Evolutionary conservation across 1,140 invertebrate genomes (phyloP), one percentile per base, ranked within the genome.

Genomic region (Hycleus phaleratus): DNA sequence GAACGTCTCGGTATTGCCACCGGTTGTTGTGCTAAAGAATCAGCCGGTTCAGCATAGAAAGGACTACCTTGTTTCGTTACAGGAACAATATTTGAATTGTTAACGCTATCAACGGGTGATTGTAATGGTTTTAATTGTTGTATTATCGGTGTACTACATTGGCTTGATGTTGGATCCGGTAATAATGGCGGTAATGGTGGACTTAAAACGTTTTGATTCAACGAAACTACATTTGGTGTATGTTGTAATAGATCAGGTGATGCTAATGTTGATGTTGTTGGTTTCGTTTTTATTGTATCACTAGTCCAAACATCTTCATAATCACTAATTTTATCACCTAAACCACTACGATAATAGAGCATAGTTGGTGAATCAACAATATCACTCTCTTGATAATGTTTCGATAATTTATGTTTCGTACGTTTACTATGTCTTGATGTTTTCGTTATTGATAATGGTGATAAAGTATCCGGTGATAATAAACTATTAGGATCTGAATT

Each of bases 281-380:
- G 53, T 61, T 63, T 69, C 4, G 58, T 58, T 38, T 55, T 82
- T 77, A 66, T 26, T 70, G 81, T 70, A 75, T 90, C 83, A 45
- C 82, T 85, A 39, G 83, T 84, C 93, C 93, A 96, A 59, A 96
- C 86, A 71, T 96, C 93, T 75, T 97, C 93, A 72, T 97, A 97
- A 75, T 97, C 93, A 56, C 91, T 94, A 24, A 91, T 85, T 77
- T 95, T 95, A 70, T 96, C 93, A 45, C 88, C 86, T 5, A 94
- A 77, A 4, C 87, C 90, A 71, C 91, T 93, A 57, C 86, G 80
- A 66, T 90, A 93, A 71, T 94, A 95, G 10, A 61, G 56, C 54
- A 85, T 76, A 54, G 82, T 80, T n/a, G 85, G 84, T 24, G 87
- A 90, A 70, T 92, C 89, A 43, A 91, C 73, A 48, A 92, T 91